Percentiles rank a stretch among this genome's conserved stretches.
These are phyloP conservation scores for Gasteruption jaculator DNA, from an alignment of 2,888 invertebrate species.

Conservation along the genomic window DNA sequence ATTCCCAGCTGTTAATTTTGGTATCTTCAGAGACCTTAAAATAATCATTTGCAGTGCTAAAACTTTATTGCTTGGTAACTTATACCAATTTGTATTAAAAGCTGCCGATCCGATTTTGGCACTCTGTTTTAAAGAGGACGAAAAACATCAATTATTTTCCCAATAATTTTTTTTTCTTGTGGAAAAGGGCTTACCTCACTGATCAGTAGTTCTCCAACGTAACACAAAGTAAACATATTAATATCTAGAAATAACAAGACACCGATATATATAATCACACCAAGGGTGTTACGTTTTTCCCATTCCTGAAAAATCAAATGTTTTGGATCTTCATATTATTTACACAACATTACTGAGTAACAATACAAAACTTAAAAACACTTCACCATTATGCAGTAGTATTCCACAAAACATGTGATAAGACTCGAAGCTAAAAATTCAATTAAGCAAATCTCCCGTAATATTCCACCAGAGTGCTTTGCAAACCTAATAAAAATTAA, in stretches of 20 bases:
- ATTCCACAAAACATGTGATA: constrained; percentile 15
- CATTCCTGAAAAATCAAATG: constrained; percentile 27
- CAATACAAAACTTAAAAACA: constrained; percentile 3
- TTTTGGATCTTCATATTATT: no score
- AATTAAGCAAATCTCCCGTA: constrained; percentile 14
- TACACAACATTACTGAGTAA: no score
- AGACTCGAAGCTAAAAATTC: constrained; percentile 10
- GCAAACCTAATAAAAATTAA: constrained; percentile 15
- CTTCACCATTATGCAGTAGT: constrained; percentile 13
- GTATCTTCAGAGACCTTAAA: no score
- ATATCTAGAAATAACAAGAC: constrained; percentile 31
- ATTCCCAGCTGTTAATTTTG: no score
- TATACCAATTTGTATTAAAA: no score
- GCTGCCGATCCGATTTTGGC: no score
- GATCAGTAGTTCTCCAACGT: constrained; percentile 31
- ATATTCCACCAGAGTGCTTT: constrained; percentile 7
- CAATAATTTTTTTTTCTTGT: no score
- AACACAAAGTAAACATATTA: constrained; percentile 34
- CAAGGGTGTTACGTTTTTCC: constrained; percentile 25
- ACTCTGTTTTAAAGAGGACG: no score
- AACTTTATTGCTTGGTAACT: no score
- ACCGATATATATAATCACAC: constrained; percentile 28
- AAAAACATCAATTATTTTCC: no score
- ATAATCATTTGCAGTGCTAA: no score
- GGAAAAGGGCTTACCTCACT: constrained; percentile 28